Evolutionary conservation across 2,113 vertebrate genomes (phyloP).

Genomic region (Ondatra zibethicus): DNA sequence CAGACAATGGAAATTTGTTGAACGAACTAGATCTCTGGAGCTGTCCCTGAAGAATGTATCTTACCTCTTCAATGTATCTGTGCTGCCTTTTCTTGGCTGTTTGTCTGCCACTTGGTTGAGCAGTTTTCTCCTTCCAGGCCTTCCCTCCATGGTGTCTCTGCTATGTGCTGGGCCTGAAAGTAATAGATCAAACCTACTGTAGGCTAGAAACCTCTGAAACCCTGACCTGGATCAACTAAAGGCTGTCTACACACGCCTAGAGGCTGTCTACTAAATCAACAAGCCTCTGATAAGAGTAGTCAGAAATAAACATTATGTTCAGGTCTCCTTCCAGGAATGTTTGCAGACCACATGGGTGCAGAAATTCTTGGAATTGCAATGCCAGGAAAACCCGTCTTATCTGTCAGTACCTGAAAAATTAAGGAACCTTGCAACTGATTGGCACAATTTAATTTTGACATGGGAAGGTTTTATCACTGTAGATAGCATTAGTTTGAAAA

Average conservation of each 20-base stretch:
- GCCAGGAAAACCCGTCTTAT: not conserved
- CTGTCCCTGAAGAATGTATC: not conserved
- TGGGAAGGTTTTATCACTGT: not conserved
- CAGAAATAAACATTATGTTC: slow-evolving; percentile 7
- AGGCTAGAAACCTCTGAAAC: not conserved
- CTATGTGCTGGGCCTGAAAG: not conserved
- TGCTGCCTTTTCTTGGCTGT: not conserved
- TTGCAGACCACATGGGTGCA: not conserved
- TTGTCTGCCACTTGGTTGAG: not conserved
- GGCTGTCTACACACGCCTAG: not conserved
- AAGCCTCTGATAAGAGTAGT: not conserved
- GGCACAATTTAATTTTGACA: not conserved
- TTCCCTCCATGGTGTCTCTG: not conserved
- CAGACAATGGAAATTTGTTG: not conserved
- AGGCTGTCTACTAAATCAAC: not conserved
- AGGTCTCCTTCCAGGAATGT: slow-evolving; percentile 34
- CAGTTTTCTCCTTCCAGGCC: not conserved
- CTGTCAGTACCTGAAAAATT: not conserved
- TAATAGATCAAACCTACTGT: not conserved
- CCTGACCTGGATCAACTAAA: not conserved
- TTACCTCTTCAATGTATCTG: no score
- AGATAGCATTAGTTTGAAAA: not conserved
- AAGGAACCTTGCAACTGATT: not conserved
- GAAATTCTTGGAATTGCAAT: slow-evolving; percentile 15
- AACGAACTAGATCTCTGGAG: not conserved